A percentile compares a stretch with the other conserved stretches of the same genome.
Conservation (phyloP, 2,888 invertebrate species). For the Exocentrus adspersus region DNA sequence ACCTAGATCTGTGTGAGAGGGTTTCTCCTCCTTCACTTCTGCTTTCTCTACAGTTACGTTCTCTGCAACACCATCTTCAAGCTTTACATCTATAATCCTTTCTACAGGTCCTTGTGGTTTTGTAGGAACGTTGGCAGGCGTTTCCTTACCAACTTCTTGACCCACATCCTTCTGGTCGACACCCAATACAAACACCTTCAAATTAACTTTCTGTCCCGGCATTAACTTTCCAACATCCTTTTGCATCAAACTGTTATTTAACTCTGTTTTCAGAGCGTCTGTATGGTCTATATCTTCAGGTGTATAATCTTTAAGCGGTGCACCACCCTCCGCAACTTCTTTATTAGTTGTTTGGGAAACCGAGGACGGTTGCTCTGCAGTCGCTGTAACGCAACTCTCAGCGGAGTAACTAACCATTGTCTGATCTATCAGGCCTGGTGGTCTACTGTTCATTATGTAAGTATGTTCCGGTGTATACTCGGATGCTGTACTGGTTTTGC, state of each 20-base stretch:
- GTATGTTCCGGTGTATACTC: conserved; percentile 70
- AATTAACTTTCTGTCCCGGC: conserved; percentile 58
- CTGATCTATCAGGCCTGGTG: conserved; percentile 41
- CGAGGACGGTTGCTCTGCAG: conserved; percentile 36
- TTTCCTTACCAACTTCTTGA: conserved; percentile 18
- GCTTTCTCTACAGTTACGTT: conserved; percentile 12
- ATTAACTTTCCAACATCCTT: conserved; percentile 50
- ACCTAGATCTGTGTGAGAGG: conserved; percentile 39
- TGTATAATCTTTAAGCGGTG: conserved; percentile 10
- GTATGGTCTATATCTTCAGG: conserved; percentile 38
- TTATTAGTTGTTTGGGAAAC: neutral
- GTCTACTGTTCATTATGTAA: conserved; percentile 52
- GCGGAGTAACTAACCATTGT: conserved; percentile 52
- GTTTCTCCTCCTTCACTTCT: conserved; percentile 33
- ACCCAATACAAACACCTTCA: conserved; percentile 58
- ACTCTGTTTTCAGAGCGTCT: conserved; percentile 52
- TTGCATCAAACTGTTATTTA: conserved; percentile 53
- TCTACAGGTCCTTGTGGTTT: conserved; percentile 29
- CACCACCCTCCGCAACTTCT: conserved; percentile 13
- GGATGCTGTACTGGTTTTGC: conserved; percentile 70
- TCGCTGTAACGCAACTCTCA: conserved; percentile 48
- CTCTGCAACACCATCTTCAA: conserved; percentile 31
- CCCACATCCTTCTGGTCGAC: conserved; percentile 35
- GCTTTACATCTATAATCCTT: conserved; percentile 35
- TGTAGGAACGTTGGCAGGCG: neutral